A percentile compares a stretch with the other conserved stretches of the same genome.
Conservation (phyloP, 1,140 invertebrate species). For the Epicauta chinensis region DNA sequence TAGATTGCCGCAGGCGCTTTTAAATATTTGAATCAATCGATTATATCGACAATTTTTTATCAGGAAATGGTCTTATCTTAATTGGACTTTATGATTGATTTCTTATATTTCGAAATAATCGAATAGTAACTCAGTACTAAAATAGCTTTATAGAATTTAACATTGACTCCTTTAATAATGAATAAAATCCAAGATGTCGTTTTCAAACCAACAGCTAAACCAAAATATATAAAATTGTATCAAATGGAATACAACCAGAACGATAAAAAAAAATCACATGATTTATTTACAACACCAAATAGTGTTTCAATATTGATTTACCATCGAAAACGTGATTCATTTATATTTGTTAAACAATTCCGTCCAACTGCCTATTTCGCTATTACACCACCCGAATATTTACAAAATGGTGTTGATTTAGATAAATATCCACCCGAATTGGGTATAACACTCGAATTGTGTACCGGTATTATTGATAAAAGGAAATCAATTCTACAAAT, state of each 20-base stretch:
- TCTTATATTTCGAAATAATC: no score
- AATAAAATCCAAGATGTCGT: conserved; percentile 31
- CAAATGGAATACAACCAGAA: conserved; percentile 62
- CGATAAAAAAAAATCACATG: conserved; percentile 59
- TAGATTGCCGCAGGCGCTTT: no score
- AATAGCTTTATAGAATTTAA: no score
- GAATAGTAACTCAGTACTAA: no score
- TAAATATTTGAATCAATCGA: no score
- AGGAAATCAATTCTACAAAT: conserved; percentile 68
- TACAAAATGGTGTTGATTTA: conserved; percentile 56
- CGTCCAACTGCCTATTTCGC: conserved; percentile 74
- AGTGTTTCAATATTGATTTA: conserved; percentile 80
- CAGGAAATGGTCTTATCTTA: no score
- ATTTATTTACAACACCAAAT: conserved; percentile 62
- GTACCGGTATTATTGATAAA: conserved; percentile 94
- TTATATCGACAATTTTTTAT: no score
- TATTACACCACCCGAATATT: conserved; percentile 48
- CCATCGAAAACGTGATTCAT: conserved; percentile 55
- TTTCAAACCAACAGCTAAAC: conserved; percentile 53
- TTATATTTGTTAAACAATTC: conserved; percentile 90
- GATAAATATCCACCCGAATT: conserved; percentile 63
- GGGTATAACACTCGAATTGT: conserved; percentile 86
- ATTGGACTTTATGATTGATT: no score
- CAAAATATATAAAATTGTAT: conserved; percentile 63
- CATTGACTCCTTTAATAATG: no score